These are phyloP conservation scores for Phymanthus crucifer DNA, from an alignment of 92 coral and sea anemone species.

Conservation along the genomic window DNA sequence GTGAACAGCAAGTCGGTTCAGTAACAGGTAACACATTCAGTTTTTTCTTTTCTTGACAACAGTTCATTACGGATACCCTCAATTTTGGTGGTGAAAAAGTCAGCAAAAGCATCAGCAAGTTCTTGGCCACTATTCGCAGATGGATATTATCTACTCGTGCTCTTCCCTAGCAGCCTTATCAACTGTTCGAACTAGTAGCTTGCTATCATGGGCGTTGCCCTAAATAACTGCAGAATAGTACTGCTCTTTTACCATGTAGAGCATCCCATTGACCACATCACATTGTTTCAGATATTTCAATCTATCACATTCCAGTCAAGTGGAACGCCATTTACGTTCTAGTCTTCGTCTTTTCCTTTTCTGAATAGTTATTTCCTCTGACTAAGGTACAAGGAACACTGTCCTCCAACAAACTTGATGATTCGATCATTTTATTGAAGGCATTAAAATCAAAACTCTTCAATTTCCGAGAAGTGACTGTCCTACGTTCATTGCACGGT, in stretches of 20 bases:
- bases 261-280: slow-evolving; percentile 32
- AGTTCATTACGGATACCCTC: no score
- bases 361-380: slow-evolving; percentile 14
- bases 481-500: slow-evolving; percentile 19
- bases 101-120: no score
- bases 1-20: no score
- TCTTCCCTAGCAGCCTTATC: slow-evolving; percentile 26
- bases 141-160: slow-evolving; percentile 24
- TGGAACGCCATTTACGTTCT: slow-evolving; percentile 49
- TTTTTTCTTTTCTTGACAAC: no score
- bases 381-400: slow-evolving; percentile 3
- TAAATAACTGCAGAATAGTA: slow-evolving; percentile 28
- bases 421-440: slow-evolving; percentile 23
- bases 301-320: slow-evolving; percentile 23
- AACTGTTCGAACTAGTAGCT: slow-evolving; percentile 20
- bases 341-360: slow-evolving; percentile 25
- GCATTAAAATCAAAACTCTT: slow-evolving; percentile 40
- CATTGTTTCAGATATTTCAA: slow-evolving; percentile 20
- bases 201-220: slow-evolving; percentile 28
- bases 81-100: no score
- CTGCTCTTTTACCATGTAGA: not conserved
- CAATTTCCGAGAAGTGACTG: slow-evolving; percentile 35
- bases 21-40: no score
- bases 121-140: no score
- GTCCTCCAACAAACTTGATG: slow-evolving; percentile 30